Conservation (phyloP, 2,888 invertebrate species). For the Ypsolopha sequella region DNA sequence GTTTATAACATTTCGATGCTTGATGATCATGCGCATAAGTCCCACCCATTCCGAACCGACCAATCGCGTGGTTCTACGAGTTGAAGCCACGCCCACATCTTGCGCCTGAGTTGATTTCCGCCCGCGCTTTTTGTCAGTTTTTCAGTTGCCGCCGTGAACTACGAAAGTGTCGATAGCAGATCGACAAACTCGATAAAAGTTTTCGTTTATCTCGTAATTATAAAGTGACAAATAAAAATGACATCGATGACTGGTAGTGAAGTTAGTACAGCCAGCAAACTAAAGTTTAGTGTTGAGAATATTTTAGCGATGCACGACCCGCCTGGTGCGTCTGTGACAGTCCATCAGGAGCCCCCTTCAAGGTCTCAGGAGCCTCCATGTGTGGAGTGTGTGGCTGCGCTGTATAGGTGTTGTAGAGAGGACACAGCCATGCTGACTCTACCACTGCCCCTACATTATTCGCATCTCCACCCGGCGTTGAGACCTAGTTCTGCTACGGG, state of each 20-base stretch:
- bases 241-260: conserved; percentile 46
- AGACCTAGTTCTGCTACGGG: conserved; percentile 41
- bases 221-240: conserved; percentile 23
- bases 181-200: background rate
- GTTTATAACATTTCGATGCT: conserved; percentile 57
- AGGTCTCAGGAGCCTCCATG: conserved; percentile 59
- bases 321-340: conserved; percentile 4
- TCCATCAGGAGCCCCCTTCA: conserved; percentile 24
- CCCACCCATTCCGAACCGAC: conserved; percentile 35
- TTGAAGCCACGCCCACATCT: conserved; percentile 40
- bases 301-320: conserved; percentile 68
- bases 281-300: conserved; percentile 81
- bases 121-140: conserved; percentile 42
- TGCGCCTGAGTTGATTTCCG: conserved; percentile 43
- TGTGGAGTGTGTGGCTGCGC: conserved; percentile 74
- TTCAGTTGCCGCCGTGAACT: conserved; percentile 35
- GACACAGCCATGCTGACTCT: conserved; percentile 42
- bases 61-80: conserved; percentile 32
- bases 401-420: conserved; percentile 73
- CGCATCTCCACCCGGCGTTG: conserved; percentile 57
- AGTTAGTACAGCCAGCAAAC: conserved; percentile 38
- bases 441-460: conserved; percentile 45
- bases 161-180: conserved; percentile 15
- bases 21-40: conserved; percentile 29
- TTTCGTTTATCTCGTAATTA: no score